Percentiles rank a stretch among this genome's conserved stretches.
phyloP scores from a whole-genome alignment of 2,113 vertebrate species.

The Chionomys nivalis region DNA sequence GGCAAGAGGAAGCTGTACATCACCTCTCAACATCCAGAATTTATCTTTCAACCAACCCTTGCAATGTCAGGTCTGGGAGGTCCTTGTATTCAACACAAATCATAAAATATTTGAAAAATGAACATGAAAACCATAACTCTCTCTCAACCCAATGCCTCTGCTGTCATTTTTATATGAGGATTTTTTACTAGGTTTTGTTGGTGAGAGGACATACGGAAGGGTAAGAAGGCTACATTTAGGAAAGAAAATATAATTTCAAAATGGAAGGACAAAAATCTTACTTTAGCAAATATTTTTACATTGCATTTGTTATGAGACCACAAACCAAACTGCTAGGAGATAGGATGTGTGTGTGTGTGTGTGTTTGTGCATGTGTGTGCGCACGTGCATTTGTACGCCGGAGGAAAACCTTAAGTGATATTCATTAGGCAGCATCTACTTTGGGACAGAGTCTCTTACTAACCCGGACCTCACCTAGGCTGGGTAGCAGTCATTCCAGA shows the following conservation, averaged over 20 bases:
- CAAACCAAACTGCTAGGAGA: not conserved
- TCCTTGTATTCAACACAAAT: slow-evolving; percentile 62
- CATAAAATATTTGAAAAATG: slow-evolving; percentile 76
- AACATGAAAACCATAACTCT: slow-evolving; percentile 63
- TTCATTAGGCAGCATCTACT: not conserved
- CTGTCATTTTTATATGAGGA: slow-evolving; percentile 57
- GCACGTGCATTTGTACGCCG: not conserved
- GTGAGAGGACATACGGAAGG: not conserved
- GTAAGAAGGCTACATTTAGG: not conserved
- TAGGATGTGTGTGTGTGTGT: not conserved
- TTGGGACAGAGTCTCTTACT: not conserved
- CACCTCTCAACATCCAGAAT: slow-evolving; percentile 60
- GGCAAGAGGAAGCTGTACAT: slow-evolving; percentile 43
- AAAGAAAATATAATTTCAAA: slow-evolving; percentile 47
- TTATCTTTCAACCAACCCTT: slow-evolving; percentile 64
- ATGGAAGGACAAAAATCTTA: slow-evolving; percentile 1
- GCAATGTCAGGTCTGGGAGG: slow-evolving; percentile 61
- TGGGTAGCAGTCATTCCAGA: not conserved
- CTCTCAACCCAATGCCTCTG: slow-evolving; percentile 18
- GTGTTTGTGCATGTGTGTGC: not conserved
- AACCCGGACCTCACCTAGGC: too few species aligned
- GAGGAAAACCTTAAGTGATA: not conserved
- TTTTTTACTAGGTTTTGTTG: slow-evolving; percentile 42
- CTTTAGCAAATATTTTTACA: not conserved
- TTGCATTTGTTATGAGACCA: not conserved